These are phyloP conservation scores for Cranoglanis bouderius DNA, from an alignment of 2,113 vertebrate species.

Conservation along the genomic window DNA sequence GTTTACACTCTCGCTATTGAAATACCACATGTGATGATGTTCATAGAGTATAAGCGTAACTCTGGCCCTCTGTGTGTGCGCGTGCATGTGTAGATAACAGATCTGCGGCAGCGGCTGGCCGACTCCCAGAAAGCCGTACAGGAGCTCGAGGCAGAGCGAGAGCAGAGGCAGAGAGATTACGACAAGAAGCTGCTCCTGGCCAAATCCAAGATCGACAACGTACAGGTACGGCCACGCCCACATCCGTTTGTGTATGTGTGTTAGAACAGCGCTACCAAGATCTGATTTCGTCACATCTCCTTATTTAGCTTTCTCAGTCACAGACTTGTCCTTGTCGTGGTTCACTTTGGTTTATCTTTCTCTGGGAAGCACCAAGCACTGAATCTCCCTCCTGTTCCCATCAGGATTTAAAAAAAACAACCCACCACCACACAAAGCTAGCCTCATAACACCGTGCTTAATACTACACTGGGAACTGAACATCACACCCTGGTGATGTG, in stretches of 20 bases:
- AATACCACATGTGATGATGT: no score
- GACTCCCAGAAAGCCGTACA: conserved; percentile 85
- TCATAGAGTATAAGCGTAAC: background rate
- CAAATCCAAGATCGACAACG: conserved; percentile 94
- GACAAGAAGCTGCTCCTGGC: conserved; percentile 95
- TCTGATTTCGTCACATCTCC: background rate
- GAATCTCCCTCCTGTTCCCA: background rate
- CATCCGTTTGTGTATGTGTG: background rate
- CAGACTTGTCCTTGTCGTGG: background rate
- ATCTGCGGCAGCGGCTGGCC: conserved; percentile 86
- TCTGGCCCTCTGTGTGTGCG: conserved; percentile 2
- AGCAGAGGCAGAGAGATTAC: conserved; percentile 93
- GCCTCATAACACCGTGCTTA: background rate
- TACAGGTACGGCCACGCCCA: conserved; percentile 75
- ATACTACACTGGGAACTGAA: background rate
- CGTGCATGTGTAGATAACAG: conserved; percentile 79
- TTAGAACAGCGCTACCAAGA: background rate
- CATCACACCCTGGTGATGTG: background rate
- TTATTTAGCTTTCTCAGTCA: background rate
- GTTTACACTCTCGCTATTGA: background rate
- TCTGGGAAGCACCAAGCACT: conserved; percentile 28
- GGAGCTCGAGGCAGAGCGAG: conserved; percentile 86
- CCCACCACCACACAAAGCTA: fast-evolving
- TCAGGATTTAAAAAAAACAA: background rate
- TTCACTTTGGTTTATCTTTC: conserved; percentile 32